These are phyloP conservation scores for Lutra lutra DNA, from an alignment of 2,797 vertebrate genomes.

Conservation along the genomic window DNA sequence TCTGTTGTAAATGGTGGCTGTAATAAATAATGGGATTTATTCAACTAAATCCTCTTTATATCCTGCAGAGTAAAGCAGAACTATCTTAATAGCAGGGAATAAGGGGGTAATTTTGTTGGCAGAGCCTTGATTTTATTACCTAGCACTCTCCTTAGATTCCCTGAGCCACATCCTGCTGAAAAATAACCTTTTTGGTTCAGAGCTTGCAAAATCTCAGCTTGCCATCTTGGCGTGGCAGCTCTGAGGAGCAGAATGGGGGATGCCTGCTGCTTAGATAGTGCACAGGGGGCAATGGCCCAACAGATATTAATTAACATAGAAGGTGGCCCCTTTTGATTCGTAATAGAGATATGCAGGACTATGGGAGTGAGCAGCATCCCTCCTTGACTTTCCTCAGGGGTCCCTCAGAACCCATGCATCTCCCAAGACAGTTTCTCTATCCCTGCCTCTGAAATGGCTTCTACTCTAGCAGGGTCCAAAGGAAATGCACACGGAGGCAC, in stretches of 20 bases:
- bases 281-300: not conserved
- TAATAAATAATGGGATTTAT: slow-evolving; percentile 78
- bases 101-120: slow-evolving; percentile 68
- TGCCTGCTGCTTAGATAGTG: not conserved
- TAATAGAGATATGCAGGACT: not conserved
- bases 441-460: not conserved
- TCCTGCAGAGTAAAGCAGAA: slow-evolving; percentile 69
- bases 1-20: slow-evolving; percentile 64
- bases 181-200: slow-evolving; percentile 66
- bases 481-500: not conserved
- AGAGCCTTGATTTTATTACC: slow-evolving; percentile 74
- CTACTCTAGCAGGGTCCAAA: not conserved
- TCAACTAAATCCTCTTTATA: slow-evolving; percentile 75
- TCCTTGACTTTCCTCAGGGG: not conserved
- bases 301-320: not conserved
- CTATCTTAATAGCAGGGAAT: slow-evolving; percentile 68
- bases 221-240: not conserved
- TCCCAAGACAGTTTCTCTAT: not conserved
- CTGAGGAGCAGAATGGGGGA: not conserved
- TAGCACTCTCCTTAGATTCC: slow-evolving; percentile 54
- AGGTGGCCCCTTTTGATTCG: not conserved
- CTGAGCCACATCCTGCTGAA: slow-evolving; percentile 9
- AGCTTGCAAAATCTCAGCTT: slow-evolving; percentile 53
- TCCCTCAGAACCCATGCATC: not conserved
- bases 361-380: not conserved